Evolutionary conservation across 1,140 invertebrate genomes (phyloP), one percentile per base, ranked within the genome.

Genomic region (Sminthurinus signatus): DNA sequence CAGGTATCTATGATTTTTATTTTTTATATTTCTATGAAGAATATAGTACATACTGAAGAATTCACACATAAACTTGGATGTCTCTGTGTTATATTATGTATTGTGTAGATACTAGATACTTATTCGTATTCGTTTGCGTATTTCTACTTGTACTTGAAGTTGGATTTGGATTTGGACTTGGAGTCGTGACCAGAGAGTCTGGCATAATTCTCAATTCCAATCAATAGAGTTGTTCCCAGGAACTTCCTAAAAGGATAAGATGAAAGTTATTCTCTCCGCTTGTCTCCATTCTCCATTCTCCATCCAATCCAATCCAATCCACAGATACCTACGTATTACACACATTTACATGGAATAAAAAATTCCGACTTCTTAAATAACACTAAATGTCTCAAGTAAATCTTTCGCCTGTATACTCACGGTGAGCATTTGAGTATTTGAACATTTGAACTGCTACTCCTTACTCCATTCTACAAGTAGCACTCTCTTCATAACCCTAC

Each of bases 181-280:
- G 43, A 50, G 32, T 60, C 58, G 58, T 60, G 58, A 60, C 58
- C 58, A 32, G 44, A n/a, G n/a, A 44, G 58, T 25, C 44, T 60
- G 42, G 27, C 27, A 32, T 60, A 60, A 60, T 50, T 60, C 58
- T 60, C 58, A 60, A 29, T 51, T 60, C 58, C 58, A 60, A 59
- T 50, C 58, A 60, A 60, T 60, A 19, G 44, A 48, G 44, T 48
- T 48, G 44, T 48, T 48, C 23, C 44, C 23, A n/a, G n/a, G 44
- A 48, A 48, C 44, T 48, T 48, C 32, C 32, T 36, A 36, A 36
- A 36, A 36, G 32, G 32, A 36, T 36, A 36, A 36, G 15, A 36
- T 5, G 32, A 36, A 36, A 36, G 32, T n/a, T n/a, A 36, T 36
- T 36, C 15, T 15, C 32, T 36, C 32, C 32, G 44, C 19, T n/a